Conservation (phyloP, 2,888 invertebrate species). For the Drosophila demipolita region DNA sequence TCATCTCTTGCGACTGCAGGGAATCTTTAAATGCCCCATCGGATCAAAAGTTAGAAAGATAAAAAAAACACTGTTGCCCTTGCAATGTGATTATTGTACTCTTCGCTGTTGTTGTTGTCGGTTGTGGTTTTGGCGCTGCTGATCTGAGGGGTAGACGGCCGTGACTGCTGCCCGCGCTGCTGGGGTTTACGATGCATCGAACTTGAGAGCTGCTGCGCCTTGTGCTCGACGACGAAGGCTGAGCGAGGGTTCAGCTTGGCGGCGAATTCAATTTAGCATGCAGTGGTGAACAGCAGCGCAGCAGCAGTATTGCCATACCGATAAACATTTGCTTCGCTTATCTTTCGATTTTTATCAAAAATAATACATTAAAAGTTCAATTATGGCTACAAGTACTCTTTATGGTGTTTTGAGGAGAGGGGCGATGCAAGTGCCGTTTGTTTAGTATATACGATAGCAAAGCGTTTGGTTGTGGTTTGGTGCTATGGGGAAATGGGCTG, state of each 20-base stretch:
- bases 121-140: slow-evolving; percentile 31
- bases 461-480: background rate
- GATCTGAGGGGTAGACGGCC: slow-evolving; percentile 46
- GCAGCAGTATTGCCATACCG: slow-evolving; percentile 43
- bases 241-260: background rate
- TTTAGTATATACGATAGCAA: slow-evolving; percentile 15
- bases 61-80: slow-evolving; percentile 17
- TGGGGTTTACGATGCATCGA: slow-evolving; percentile 5
- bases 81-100: slow-evolving; percentile 15
- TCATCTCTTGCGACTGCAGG: slow-evolving; percentile 2
- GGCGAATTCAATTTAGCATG: slow-evolving; percentile 18
- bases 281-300: slow-evolving; percentile 14
- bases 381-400: slow-evolving; percentile 27
- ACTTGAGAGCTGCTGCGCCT: slow-evolving; percentile 22
- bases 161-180: slow-evolving; percentile 18
- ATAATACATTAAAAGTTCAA: slow-evolving; percentile 53
- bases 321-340: slow-evolving; percentile 33
- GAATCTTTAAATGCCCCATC: slow-evolving; percentile 18
- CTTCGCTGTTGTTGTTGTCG: slow-evolving; percentile 26
- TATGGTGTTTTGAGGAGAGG: background rate
- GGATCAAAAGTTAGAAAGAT: slow-evolving; percentile 28
- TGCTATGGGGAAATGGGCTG: background rate
- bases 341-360: slow-evolving; percentile 53
- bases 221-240: background rate
- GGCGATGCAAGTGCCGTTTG: background rate